phyloP scores from a whole-genome alignment of 2,797 vertebrate genomes.

The Acanthurus tractus region DNA sequence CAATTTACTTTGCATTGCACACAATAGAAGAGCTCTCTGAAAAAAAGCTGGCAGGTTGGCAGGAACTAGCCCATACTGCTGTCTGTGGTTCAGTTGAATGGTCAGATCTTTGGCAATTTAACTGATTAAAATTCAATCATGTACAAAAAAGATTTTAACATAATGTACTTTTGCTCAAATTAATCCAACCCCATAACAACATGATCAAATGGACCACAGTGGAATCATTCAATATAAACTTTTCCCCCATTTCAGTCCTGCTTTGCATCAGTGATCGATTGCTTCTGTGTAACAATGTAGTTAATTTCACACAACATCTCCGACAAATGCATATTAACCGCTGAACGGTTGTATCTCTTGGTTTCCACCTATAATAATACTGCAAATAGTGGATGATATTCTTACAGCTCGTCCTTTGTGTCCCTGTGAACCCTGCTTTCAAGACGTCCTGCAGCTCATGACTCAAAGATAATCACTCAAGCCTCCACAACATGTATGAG shows the following conservation, averaged over 20 bases:
- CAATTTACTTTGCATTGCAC: constrained; percentile 31
- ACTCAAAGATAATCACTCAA: constrained; percentile 44
- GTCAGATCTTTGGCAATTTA: constrained; percentile 89
- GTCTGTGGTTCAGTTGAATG: constrained; percentile 58
- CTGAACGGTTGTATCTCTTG: constrained; percentile 24
- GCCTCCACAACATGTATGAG: constrained; percentile 75
- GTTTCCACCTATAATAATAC: constrained; percentile 41
- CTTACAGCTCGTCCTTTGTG: constrained; percentile 10
- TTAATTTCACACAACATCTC: constrained; percentile 51
- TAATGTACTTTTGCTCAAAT: constrained; percentile 51
- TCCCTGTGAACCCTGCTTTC: constrained; percentile 45
- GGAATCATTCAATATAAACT: constrained; percentile 43
- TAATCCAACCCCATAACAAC: constrained; percentile 40
- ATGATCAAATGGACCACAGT: constrained; percentile 36
- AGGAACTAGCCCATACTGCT: constrained; percentile 8
- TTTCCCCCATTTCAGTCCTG: constrained; percentile 37
- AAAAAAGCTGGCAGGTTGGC: constrained; percentile 31
- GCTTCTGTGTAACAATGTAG: constrained; percentile 57
- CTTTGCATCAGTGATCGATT: constrained; percentile 60
- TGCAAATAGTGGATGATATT: constrained; percentile 45
- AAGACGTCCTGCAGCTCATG: constrained; percentile 35
- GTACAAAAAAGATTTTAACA: constrained; percentile 58
- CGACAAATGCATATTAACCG: constrained; percentile 31
- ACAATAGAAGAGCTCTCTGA: constrained; percentile 17
- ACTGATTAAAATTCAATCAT: constrained; percentile 64